Evolutionary conservation across 2,888 invertebrate species (phyloP), one percentile per base, ranked within the genome.

Genomic region (Drosophila histrio): DNA sequence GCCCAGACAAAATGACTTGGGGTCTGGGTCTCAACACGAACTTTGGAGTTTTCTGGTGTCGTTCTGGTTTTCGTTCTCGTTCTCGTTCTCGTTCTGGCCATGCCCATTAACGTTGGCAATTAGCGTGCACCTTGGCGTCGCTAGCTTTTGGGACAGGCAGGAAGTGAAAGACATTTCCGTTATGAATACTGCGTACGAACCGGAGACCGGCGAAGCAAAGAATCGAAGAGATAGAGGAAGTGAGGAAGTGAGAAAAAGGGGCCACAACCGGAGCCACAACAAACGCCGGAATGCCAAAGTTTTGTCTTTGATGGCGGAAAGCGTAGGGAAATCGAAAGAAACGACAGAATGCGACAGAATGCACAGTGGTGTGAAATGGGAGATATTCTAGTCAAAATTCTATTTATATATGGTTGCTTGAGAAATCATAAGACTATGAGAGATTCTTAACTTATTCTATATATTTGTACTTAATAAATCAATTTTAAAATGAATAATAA

Each of bases 131-230:
- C 74, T 74, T 74, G 59, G 56, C 46, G 54, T 56, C 62, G 26
- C 54, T 39, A 57, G 41, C 59, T 59, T 58, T 56, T 46, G 49
- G 61, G 66, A 44, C 66, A 32, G 50, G 39, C 63, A 53, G 72
- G 70, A 73, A 66, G 74, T 63, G 68, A 70, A 59, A 81, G 64
- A 79, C 75, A 82, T 74, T 81, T 81, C 70, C 72, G 84, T 79
- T 79, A 79, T 80, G 79, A 81, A 77, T 69, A 75, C 69, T 65
- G 44, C 44, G 59, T 34, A 59, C 30, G 32, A 19, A 24, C 22
- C 22, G 32, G 8, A 7, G 28, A 13, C 19, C 26, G 17, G 4
- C 1, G 24, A 7, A 4, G n/a, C n/a, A 7, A 8, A 26, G 19
- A 21, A 3, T 13, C 8, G 2, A 19, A 6, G 3, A 32, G 32